Evolutionary conservation across 2,888 invertebrate species (phyloP).

Genomic region (Ormyrus rosae): DNA sequence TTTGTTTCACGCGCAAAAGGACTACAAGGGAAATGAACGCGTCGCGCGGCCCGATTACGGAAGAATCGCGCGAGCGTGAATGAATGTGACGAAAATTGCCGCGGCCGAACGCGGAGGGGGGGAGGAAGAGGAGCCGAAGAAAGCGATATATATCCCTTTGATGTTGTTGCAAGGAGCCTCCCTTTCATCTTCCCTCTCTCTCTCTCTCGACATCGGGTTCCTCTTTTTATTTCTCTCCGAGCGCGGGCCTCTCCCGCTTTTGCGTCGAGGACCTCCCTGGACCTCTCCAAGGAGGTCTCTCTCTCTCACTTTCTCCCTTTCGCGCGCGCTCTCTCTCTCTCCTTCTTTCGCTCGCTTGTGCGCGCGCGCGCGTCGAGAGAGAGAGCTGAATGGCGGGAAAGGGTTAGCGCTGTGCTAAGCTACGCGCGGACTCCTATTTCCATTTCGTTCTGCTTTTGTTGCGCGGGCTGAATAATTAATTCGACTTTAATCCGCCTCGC

Average conservation of each 20-base stretch:
- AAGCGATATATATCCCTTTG: constrained; percentile 44
- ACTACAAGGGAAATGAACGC: constrained; percentile 25
- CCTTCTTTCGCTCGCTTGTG: background rate
- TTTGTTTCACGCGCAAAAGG: background rate
- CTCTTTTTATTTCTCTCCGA: constrained; percentile 53
- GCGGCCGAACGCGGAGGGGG: background rate
- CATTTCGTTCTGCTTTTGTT: constrained; percentile 33
- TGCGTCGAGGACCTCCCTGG: constrained; percentile 70
- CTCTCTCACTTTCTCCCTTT: constrained; percentile 31
- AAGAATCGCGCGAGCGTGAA: constrained; percentile 31
- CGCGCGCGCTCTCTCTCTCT: constrained; percentile 25
- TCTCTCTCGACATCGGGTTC: constrained; percentile 10
- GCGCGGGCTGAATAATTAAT: background rate
- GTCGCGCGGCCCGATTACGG: background rate
- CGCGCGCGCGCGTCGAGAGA: background rate
- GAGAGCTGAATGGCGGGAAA: constrained; percentile 39
- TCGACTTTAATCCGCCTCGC: too few relatives aligned
- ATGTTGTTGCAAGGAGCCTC: constrained; percentile 51
- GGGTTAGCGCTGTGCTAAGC: constrained; percentile 11
- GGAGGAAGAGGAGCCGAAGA: background rate
- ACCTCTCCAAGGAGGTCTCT: constrained; percentile 69
- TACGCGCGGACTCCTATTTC: constrained; percentile 38
- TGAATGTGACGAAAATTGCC: constrained; percentile 53
- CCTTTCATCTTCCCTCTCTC: constrained; percentile 44
- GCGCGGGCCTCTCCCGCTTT: constrained; percentile 45